Conservation (phyloP, 2,797 vertebrate genomes). For the Rhinophrynus dorsalis region DNA sequence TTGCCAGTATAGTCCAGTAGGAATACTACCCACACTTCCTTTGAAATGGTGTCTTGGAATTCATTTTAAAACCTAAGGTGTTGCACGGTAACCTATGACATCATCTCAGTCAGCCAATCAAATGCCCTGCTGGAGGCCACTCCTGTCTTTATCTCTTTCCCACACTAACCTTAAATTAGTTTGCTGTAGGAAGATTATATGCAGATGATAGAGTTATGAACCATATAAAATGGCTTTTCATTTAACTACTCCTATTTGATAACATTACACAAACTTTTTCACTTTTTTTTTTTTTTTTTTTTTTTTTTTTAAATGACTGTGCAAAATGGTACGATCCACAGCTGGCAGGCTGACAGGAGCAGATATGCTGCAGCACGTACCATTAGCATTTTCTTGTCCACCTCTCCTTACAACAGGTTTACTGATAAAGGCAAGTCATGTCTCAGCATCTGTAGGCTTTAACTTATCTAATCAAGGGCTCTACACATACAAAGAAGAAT, state of each 20-base stretch:
- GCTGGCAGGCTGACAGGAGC: slow-evolving; percentile 86
- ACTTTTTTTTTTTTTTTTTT: too few relatives aligned
- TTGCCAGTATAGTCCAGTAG: slow-evolving; percentile 67
- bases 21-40: slow-evolving; percentile 69
- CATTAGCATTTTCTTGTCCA: slow-evolving; percentile 39
- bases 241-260: slow-evolving; percentile 48
- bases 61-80: slow-evolving; percentile 81
- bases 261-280: slow-evolving; percentile 16
- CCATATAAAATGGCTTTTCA: slow-evolving; percentile 53
- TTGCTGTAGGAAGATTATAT: slow-evolving; percentile 46
- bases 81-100: slow-evolving; percentile 93
- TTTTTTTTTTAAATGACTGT: too few relatives aligned
- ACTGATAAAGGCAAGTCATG: slow-evolving; percentile 61
- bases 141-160: slow-evolving; percentile 76
- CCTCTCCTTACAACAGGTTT: slow-evolving; percentile 54
- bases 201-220: slow-evolving; percentile 50
- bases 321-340: slow-evolving; percentile 74
- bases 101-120: slow-evolving; percentile 97
- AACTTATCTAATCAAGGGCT: too few relatives aligned
- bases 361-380: slow-evolving; percentile 76
- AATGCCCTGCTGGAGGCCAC: slow-evolving; percentile 81
- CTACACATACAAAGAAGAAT: too few relatives aligned
- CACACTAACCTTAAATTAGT: slow-evolving; percentile 59
- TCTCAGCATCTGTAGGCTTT: slow-evolving; percentile 47
- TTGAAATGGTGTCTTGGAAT: slow-evolving; percentile 74